Base-by-base conservation (phyloP, 2,888 invertebrate species). In the Phyto melanocephala region DNA sequence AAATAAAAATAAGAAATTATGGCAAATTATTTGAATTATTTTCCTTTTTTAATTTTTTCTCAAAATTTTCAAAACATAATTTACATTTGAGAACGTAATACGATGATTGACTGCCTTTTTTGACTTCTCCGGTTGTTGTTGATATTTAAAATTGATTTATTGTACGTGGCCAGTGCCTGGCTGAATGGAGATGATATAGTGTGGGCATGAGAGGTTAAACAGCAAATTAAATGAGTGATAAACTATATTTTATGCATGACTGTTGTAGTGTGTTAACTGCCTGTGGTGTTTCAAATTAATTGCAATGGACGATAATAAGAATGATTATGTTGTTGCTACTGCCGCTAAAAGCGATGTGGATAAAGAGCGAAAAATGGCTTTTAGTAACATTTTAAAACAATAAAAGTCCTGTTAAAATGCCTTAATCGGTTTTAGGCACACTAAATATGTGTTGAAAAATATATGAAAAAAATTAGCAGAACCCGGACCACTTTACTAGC, bases 271-370 rank as follows among this genome's bases (percentile, higher is more conserved):
- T 78, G 68, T 81, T 78, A 78, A 78, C 70, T 70, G 74, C 68
- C 52, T 58, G 63, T 52, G 78, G 70, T 74, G 52, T 70, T 81
- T 78, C 63, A 70, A 78, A 81, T 74, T 78, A 75, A 78, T 78
- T 74, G 65, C 56, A 33, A 52, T 68, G 62, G 81, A 68, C 54
- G 56, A 52, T n/a, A n/a, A n/a, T n/a, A n/a, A n/a, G n/a, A n/a
- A n/a, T n/a, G n/a, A n/a, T 58, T 35, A 72, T 58, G 45, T 35
- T 54, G 65, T 42, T 42, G 37, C 35, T 79, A 28, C 35, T 15
- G 15, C 35, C 60, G 37, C 28, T 45, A n/a, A 6, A 8, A 17
- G 58, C 13, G 54, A 70, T 47, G 33, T 52, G 33, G 13, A 60
- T 50, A 56, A 75, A 62, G 47, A 71, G 47, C 63, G 56, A 52